phyloP scores from a whole-genome alignment of 2,113 vertebrate species.

The Engraulis encrasicolus region DNA sequence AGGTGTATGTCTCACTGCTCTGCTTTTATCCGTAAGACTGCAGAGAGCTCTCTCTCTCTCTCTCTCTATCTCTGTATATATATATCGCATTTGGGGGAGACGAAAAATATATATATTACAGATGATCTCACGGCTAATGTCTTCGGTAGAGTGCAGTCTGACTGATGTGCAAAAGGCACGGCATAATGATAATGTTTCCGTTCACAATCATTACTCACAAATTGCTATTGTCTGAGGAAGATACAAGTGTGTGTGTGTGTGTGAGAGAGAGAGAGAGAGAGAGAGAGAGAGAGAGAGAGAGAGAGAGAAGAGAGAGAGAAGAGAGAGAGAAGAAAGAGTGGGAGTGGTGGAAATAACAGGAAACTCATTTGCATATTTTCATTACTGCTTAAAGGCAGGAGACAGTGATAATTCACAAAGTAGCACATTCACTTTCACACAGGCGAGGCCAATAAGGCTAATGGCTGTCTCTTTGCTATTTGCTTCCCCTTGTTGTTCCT shows the following conservation, averaged over 20 bases:
- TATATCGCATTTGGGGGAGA: not conserved
- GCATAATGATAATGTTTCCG: slow-evolving; percentile 16
- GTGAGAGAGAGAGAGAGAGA: not conserved
- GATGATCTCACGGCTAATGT: slow-evolving; percentile 9
- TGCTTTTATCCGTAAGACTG: not conserved
- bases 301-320: not conserved
- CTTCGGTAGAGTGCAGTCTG: not conserved
- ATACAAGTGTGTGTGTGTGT: not conserved
- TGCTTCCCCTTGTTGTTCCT: not conserved
- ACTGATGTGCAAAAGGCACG: not conserved
- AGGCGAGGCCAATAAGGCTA: not conserved
- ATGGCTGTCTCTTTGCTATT: not conserved
- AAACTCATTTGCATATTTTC: slow-evolving; percentile 12
- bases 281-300: not conserved
- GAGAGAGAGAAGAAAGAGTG: not conserved
- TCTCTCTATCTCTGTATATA: too few relatives aligned
- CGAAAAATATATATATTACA: not conserved
- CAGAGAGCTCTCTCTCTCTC: not conserved
- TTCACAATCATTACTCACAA: slow-evolving; percentile 18
- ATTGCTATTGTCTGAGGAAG: slow-evolving; percentile 12
- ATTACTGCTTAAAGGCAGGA: slow-evolving; percentile 18
- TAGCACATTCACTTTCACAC: slow-evolving; percentile 53
- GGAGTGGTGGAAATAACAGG: not conserved
- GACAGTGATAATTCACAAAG: slow-evolving; percentile 58
- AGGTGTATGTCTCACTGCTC: not conserved